Percentiles rank a stretch among this genome's conserved stretches.
These are phyloP conservation scores for Hypotaenidia okinawae DNA, from an alignment of 2,797 vertebrate species.

Conservation along the genomic window DNA sequence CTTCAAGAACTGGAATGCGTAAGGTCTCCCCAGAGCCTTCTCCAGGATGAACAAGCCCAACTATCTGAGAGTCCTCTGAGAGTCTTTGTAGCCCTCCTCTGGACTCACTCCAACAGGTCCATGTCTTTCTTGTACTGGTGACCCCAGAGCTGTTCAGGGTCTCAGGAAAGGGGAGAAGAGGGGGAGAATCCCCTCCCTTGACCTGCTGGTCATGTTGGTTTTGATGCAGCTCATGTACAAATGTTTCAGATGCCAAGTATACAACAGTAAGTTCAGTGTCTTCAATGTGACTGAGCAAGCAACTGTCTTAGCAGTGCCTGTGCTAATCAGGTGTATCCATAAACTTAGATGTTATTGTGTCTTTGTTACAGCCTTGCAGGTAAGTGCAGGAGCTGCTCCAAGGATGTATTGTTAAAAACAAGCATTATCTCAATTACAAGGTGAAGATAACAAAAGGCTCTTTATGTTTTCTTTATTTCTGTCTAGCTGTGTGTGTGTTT, in stretches of 20 bases:
- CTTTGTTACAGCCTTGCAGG: not conserved
- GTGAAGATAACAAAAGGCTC: conserved; percentile 51
- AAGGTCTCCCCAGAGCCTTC: too few relatives aligned
- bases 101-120: too few relatives aligned
- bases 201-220: too few relatives aligned
- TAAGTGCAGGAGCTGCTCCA: not conserved
- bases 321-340: not conserved
- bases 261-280: not conserved
- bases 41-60: too few relatives aligned
- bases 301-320: not conserved
- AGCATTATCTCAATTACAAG: conserved; percentile 58
- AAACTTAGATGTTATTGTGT: not conserved
- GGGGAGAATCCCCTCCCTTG: too few relatives aligned
- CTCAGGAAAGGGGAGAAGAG: too few relatives aligned
- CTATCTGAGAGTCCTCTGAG: too few relatives aligned
- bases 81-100: too few relatives aligned
- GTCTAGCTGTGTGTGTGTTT: not conserved
- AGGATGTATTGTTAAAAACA: conserved; percentile 28
- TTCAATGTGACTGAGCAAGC: not conserved
- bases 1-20: too few relatives aligned
- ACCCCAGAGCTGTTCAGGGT: too few relatives aligned
- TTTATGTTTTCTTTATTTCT: conserved; percentile 37
- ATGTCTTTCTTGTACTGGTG: too few relatives aligned
- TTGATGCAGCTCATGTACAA: too few relatives aligned
- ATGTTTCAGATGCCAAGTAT: not conserved